Evolutionary conservation across 2,888 invertebrate species (phyloP).

Genomic region (Diaperis boleti): DNA sequence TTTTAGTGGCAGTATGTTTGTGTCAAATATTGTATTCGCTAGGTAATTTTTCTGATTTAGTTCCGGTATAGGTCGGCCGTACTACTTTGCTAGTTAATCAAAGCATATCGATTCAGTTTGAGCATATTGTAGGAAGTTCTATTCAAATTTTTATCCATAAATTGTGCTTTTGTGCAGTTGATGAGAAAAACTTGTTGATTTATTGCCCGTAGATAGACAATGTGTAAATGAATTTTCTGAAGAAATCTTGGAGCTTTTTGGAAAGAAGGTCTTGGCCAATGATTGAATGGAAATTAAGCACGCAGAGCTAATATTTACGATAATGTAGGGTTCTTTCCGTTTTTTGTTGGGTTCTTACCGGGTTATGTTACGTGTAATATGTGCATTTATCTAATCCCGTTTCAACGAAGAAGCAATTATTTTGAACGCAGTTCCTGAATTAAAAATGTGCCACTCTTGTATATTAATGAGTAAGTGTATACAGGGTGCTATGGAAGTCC

Average conservation of each 20-base stretch:
- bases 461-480: constrained; percentile 46
- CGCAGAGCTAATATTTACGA: constrained; percentile 23
- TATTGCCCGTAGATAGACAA: constrained; percentile 33
- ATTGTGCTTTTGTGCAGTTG: constrained; percentile 31
- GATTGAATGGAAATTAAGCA: constrained; percentile 31
- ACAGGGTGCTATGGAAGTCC: too few relatives aligned
- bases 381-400: constrained; percentile 41
- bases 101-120: constrained; percentile 41
- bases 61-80: constrained; percentile 35
- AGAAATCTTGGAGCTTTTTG: constrained; percentile 10
- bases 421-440: constrained; percentile 44
- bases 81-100: constrained; percentile 31
- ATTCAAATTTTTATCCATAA: constrained; percentile 35
- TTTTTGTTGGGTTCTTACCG: constrained; percentile 23
- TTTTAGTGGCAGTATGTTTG: constrained; percentile 29
- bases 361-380: too few relatives aligned
- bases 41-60: constrained; percentile 37
- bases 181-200: constrained; percentile 33
- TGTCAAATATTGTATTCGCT: constrained; percentile 32
- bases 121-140: constrained; percentile 30
- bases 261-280: constrained; percentile 15
- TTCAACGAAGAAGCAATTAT: constrained; percentile 45
- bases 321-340: constrained; percentile 25
- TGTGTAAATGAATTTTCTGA: constrained; percentile 33
- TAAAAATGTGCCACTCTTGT: constrained; percentile 45